Base-by-base conservation (phyloP, 2,113 vertebrate genomes). In the Cyprinodon brontotheroides region DNA sequence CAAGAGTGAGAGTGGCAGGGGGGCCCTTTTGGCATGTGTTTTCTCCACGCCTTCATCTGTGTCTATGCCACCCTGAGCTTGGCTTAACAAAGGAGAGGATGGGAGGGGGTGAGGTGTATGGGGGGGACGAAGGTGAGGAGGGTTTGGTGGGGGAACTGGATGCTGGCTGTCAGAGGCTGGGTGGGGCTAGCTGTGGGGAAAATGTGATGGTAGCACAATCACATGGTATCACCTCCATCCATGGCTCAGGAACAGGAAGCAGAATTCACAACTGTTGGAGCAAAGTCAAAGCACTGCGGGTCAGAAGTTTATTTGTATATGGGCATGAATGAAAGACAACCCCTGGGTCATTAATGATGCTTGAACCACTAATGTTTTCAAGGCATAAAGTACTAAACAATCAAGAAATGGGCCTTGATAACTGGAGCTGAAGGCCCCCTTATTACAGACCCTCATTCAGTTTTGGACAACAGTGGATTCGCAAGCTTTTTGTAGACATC, bases 1-100 rank as follows among this genome's bases (percentile, higher is more conserved):
- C 87, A 86, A 92, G 92, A 93, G 90, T 91, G 91, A 93, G 89
- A 92, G 91, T 92, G 92, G 91, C 88, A 93, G 90, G 90, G 89
- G 91, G 90, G 90, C 86, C 87, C 91, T 89, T 92, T 89, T 92
- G 93, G 91, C 92, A 91, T 92, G 93, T 93, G 92, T 91, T 93
- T 91, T 90, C 89, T 91, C 89, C 90, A 92, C 88, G 89, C 93
- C 91, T 92, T 93, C 91, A 90, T 93, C 89, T 92, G 87, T 93
- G 89, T 90, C 90, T 92, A 83, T 92, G 87, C 86, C 87, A 88
- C 90, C 87, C 82, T 72, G 82, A 88, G 89, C 86, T 91, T 88
- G 92, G 90, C 89, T 92, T 89, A 89, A 90, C 93, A 92, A 91
- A 91, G 90, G 83, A 90, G 85, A 82, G 69, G 86, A 75, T 57